phyloP scores from a whole-genome alignment of 2,888 invertebrate genomes.

The Exephanes ischioxanthus region DNA sequence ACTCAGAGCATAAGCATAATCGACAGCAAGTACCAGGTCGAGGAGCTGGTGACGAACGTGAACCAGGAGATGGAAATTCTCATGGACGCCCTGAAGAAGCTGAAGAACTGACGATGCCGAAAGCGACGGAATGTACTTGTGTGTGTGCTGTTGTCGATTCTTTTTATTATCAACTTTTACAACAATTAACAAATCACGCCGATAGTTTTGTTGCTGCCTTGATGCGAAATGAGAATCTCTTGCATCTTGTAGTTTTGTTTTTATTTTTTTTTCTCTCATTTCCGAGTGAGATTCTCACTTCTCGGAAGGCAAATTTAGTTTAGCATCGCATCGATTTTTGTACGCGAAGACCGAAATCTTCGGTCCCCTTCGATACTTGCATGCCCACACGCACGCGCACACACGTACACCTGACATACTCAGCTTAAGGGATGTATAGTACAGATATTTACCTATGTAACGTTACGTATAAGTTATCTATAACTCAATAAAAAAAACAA shows the following conservation, averaged over 20 bases:
- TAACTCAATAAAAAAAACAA: conserved; percentile 37
- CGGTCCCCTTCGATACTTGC: conserved; percentile 38
- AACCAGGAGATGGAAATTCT: conserved; percentile 93
- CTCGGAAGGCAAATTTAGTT: conserved; percentile 1
- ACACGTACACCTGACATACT: conserved; percentile 43
- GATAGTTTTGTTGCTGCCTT: conserved; percentile 1
- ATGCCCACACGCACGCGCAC: conserved; percentile 37
- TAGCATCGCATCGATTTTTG: conserved; percentile 30
- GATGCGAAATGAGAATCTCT: conserved; percentile 14
- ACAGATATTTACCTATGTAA: conserved; percentile 55
- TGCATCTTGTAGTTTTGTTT: not conserved
- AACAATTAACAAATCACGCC: conserved; percentile 36
- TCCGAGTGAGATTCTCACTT: conserved; percentile 20
- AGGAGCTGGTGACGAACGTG: conserved; percentile 92
- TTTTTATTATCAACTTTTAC: conserved; percentile 52
- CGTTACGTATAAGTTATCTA: conserved; percentile 58
- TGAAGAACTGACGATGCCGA: conserved; percentile 85
- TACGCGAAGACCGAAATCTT: conserved; percentile 29
- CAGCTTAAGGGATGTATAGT: conserved; percentile 53
- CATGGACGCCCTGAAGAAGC: conserved; percentile 91
- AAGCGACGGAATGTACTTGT: not conserved
- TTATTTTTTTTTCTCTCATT: conserved; percentile 8
- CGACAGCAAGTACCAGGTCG: conserved; percentile 96
- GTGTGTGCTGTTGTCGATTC: conserved; percentile 15
- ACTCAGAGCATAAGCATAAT: conserved; percentile 97